These are phyloP conservation scores for Arrhamphus sclerolepis DNA, from an alignment of 2,797 vertebrate species.

Conservation along the genomic window DNA sequence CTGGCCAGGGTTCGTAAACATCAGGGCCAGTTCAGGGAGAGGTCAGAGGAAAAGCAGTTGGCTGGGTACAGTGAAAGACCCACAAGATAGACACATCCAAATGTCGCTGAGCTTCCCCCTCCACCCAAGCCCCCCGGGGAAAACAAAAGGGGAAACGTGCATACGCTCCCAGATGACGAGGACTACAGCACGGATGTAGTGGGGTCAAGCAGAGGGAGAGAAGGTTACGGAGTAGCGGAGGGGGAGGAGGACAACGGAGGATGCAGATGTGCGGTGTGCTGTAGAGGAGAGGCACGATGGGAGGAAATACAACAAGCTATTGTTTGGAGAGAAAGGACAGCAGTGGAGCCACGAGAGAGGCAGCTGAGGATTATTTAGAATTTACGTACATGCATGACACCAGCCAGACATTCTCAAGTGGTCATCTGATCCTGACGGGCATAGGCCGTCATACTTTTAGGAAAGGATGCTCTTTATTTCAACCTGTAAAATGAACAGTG, in stretches of 20 bases:
- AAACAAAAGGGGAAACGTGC: constrained; percentile 52
- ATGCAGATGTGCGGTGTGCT: constrained; percentile 75
- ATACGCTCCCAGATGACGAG: constrained; percentile 44
- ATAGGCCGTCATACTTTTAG: constrained; percentile 34
- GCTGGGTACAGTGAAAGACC: constrained; percentile 46
- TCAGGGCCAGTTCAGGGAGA: constrained; percentile 68
- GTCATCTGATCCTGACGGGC: constrained; percentile 35
- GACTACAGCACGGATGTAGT: constrained; percentile 41
- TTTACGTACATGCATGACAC: constrained; percentile 34
- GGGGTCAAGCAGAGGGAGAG: constrained; percentile 54
- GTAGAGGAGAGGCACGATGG: constrained; percentile 68
- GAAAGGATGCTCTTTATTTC: constrained; percentile 14
- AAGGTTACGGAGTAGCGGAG: constrained; percentile 49
- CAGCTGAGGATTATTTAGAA: constrained; percentile 67
- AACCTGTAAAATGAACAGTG: constrained; percentile 23
- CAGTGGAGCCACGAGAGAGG: constrained; percentile 65
- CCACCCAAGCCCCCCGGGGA: constrained; percentile 44
- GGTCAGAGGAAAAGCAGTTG: constrained; percentile 73
- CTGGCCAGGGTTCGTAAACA: constrained; percentile 66
- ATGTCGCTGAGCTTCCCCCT: constrained; percentile 50
- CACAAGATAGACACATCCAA: constrained; percentile 58
- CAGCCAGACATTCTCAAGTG: constrained; percentile 20
- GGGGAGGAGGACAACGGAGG: constrained; percentile 63
- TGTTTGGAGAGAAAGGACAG: constrained; percentile 73
- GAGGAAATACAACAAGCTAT: constrained; percentile 81